Evolutionary conservation across 2,113 vertebrate genomes (phyloP).

Genomic region (cattle (Bos taurus)): ARS-UCD2.0 NC_037342.1:81380501-81381000

Average conservation of each 20-base stretch:
- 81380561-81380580: not conserved
- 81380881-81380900: not conserved
- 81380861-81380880: not conserved
- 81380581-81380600: not conserved
- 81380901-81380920: not conserved
- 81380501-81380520: not conserved
- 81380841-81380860: not conserved
- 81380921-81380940: not conserved
- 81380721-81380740: not conserved
- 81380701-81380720: not conserved
- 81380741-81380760: not conserved
- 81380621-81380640: not conserved
- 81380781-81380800: not conserved
- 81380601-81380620: not conserved
- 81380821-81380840: not conserved
- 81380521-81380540: not conserved
- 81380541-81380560: not conserved
- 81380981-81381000: not conserved
- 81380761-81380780: not conserved
- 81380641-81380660: not conserved
- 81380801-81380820: not conserved
- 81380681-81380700: not conserved
- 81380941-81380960: not conserved
- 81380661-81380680: not conserved
- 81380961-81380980: not conserved